Evolutionary conservation across 2,888 invertebrate species (phyloP).

Genomic region (Drosophila rellima): DNA sequence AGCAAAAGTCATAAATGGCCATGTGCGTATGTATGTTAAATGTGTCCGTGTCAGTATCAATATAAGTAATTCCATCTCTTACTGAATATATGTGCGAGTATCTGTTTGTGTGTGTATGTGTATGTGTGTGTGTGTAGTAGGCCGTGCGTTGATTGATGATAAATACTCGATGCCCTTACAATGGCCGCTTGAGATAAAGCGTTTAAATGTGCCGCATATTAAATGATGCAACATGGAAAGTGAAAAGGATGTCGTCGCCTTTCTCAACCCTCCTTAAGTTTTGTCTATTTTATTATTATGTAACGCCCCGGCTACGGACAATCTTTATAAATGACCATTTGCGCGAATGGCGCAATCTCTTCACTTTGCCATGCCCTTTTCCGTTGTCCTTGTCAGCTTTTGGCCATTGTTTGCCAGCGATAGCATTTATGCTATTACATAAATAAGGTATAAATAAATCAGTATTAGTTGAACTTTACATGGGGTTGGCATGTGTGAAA

Average conservation of each 20-base stretch:
- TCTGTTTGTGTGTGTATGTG: slow-evolving; percentile 35
- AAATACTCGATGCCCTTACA: slow-evolving; percentile 67
- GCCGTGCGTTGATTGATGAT: slow-evolving; percentile 78
- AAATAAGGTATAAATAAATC: slow-evolving; percentile 75
- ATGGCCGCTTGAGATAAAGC: slow-evolving; percentile 79
- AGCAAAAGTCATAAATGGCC: slow-evolving; percentile 77
- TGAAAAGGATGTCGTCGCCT: slow-evolving; percentile 59
- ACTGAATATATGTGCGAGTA: not conserved
- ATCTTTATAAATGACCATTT: slow-evolving; percentile 81
- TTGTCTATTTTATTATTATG: slow-evolving; percentile 72
- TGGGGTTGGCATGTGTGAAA: slow-evolving; percentile 34
- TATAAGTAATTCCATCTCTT: slow-evolving; percentile 15
- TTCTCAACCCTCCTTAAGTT: slow-evolving; percentile 22
- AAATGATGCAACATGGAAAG: slow-evolving; percentile 80
- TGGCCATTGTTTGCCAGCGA: slow-evolving; percentile 68
- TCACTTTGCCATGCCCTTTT: slow-evolving; percentile 15
- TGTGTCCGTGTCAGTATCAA: slow-evolving; percentile 20
- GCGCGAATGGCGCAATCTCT: slow-evolving; percentile 32
- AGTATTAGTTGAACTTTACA: slow-evolving; percentile 69
- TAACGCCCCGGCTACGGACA: slow-evolving; percentile 50
- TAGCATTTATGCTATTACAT: slow-evolving; percentile 79
- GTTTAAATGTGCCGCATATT: slow-evolving; percentile 78
- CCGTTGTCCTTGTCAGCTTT: slow-evolving; percentile 41
- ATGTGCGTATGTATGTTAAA: slow-evolving; percentile 20
- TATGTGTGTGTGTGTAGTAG: slow-evolving; percentile 53